Evolutionary conservation across 2,113 vertebrate genomes (phyloP).

Genomic region (Lasiurus borealis): DNA sequence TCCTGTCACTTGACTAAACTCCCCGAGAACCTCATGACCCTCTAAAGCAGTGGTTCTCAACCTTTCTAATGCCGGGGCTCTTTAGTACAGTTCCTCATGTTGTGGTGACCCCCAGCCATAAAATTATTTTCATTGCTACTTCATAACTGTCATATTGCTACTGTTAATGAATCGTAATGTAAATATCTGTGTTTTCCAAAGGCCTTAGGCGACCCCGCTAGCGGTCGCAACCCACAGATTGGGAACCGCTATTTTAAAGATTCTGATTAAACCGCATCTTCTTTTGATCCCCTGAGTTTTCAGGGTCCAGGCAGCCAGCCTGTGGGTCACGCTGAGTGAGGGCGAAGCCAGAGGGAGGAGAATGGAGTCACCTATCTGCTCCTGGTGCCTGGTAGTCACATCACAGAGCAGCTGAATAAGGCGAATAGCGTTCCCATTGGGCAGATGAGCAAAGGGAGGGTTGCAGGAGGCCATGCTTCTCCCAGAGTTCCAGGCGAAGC

Average conservation of each 20-base stretch:
- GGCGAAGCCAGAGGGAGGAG: background rate
- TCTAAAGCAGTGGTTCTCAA: too few species aligned
- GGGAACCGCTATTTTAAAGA: background rate
- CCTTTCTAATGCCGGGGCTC: too few species aligned
- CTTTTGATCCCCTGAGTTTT: background rate
- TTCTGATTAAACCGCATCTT: background rate
- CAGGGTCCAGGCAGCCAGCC: background rate
- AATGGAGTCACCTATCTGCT: fast-evolving
- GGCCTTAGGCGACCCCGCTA: too few species aligned
- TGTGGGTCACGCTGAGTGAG: background rate
- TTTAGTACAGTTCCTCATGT: too few species aligned
- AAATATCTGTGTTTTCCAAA: too few species aligned
- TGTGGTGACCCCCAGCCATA: too few species aligned
- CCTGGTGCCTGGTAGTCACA: too few species aligned
- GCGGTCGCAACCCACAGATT: too few species aligned
- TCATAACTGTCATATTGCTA: too few species aligned
- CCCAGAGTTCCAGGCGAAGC: background rate
- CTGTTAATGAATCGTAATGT: too few species aligned
- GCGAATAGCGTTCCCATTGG: background rate
- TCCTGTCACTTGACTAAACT: background rate
- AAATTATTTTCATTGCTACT: too few species aligned
- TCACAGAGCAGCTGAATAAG: background rate
- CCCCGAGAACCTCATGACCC: background rate
- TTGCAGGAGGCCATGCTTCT: background rate
- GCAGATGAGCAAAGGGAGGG: background rate